phyloP scores from a whole-genome alignment of 2,888 invertebrate genomes.

The Tachina lurida region DNA sequence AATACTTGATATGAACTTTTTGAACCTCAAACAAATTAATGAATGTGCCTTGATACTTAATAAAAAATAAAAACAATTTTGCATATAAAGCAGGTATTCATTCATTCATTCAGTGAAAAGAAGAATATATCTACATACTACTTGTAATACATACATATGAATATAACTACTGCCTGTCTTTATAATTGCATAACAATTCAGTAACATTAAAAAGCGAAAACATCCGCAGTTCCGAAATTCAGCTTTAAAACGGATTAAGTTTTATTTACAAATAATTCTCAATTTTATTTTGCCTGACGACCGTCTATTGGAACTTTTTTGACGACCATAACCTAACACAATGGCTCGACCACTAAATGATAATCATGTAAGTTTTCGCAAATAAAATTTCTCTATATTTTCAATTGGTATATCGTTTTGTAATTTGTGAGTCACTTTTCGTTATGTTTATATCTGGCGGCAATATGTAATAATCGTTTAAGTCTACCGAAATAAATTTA shows the following conservation, averaged over 20 bases:
- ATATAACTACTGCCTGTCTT: constrained; percentile 6
- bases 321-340: constrained; percentile 64
- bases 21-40: constrained; percentile 25
- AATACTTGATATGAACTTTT: constrained; percentile 43
- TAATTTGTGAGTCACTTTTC: constrained; percentile 32
- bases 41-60: constrained; percentile 52
- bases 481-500: too few relatives aligned
- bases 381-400: background rate
- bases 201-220: constrained; percentile 13
- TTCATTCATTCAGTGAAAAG: background rate
- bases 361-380: constrained; percentile 63
- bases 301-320: constrained; percentile 25
- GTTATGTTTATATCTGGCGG: too few relatives aligned
- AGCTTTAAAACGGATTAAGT: background rate
- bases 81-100: constrained; percentile 16
- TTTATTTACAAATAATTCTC: constrained; percentile 17
- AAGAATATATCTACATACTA: constrained; percentile 6
- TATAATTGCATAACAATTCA: constrained; percentile 64
- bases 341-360: constrained; percentile 68
- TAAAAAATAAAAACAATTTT: constrained; percentile 13
- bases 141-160: too few relatives aligned
- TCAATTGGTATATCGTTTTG: constrained; percentile 11
- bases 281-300: constrained; percentile 11
- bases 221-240: background rate
- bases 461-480: too few relatives aligned